Base-by-base conservation (phyloP, 1,140 invertebrate genomes). In the Heliothis subflexa region DNA sequence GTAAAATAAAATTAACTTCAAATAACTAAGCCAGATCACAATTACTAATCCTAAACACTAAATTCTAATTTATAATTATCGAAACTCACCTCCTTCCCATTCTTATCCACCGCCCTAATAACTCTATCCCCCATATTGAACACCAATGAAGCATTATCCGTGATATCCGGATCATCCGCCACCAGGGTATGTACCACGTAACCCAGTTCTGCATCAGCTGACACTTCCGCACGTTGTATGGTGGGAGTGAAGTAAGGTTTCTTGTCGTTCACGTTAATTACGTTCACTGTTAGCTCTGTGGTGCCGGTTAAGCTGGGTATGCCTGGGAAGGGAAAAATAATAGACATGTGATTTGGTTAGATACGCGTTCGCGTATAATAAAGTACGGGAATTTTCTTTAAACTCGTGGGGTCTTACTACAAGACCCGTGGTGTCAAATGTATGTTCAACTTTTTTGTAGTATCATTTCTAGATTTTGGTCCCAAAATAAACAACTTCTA, bases 191-290 rank as follows among this genome's bases (percentile, higher is more conserved):
- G 96, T 12, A 99, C 96, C 47, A 97, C 90, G 5, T 96, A 97
- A 1, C 97, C 98, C 0, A 97, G 91, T 0, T 96, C 92, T 0
- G 97, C 97, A 91, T 98, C 97, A 88, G 97, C 97, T 1, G 97
- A 96, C 2, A 96, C 95, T 88, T 98, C 97, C 0, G 97, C 97
- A 82, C 97, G 95, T 89, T 98, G 98, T 2, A 96, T 97, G 52
- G 96, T 91, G 0, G 98, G 98, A 2, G 96, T 96, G 88, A 99
- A 99, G 86, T 97, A 97, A 0, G 98, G 98, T 79, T 96, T 95
- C 90, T 98, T 99, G 88, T 99, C 97, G 89, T 99, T 99, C 40
- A 97, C 97, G 88, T 98, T 98, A 25, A 97, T 95, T 1, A 99
- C 96, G 82, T 96, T 96, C 2, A 99, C 96, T 57, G 96, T 96